Evolutionary conservation across 2,888 invertebrate species (phyloP), one percentile per base, ranked within the genome.

Genomic region (Cactoblastis cactorum): DNA sequence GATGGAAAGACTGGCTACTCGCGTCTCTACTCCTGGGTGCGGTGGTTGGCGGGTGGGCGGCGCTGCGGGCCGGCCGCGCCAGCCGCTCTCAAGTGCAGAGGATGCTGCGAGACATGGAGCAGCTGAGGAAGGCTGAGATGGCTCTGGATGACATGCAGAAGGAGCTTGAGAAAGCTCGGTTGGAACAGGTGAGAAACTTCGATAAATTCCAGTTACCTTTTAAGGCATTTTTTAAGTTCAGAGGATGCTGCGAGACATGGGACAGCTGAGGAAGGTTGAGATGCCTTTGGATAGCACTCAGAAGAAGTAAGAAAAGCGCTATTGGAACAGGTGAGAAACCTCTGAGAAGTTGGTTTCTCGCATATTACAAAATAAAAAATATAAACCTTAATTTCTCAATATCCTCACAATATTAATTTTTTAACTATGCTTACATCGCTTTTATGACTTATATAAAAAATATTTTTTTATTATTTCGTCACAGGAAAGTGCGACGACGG

Each of bases 91-190:
- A 98, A 77, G 91, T 99, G 56, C 93, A 94, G 61, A 93, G 96
- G 54, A 98, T 99, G 97, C 94, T 97, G 77, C 93, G 94, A 59
- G 97, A 98, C 67, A 97, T 98, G 96, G 97, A 97, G 71, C 95
- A 96, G 65, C 91, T 97, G 58, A 94, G 96, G 66, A 95, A 94
- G 70, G 98, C 98, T 0, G 98, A 98, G 82, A 92, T 95, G 69
- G 95, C 96, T 6, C 87, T 98, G 33, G 94, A 94, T 70, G 94
- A 95, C 72, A 91, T 98, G 83, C 97, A 97, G 87, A 92, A 92
- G 74, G 93, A 96, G 80, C 83, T 98, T 53, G 96, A 96, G 74
- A 92, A 94, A 62, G 97, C 97, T 5, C 92, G 95, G 60, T 91
- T 95, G 73, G 96, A 96, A 72, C 94, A 90, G 84, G 90, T 89